Base-by-base conservation (phyloP, 2,888 invertebrate species). In the Gymnoscelis rufifasciata region DNA sequence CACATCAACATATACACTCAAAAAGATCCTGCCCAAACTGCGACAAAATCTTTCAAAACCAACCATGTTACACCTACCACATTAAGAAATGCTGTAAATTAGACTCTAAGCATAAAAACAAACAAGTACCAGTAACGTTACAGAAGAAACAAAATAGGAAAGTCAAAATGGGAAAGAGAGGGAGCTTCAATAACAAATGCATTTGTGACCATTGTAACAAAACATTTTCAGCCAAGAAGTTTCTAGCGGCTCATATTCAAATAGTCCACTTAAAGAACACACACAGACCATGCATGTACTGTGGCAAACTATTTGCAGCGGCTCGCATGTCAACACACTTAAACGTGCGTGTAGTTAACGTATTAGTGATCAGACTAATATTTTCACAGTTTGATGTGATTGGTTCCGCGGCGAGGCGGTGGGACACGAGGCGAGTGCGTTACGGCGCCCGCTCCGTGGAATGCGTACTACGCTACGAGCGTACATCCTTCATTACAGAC, bases 321-420 rank as follows among this genome's bases (percentile, higher is more conserved):
- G 86, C 83, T 0, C 80, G 78, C 37, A 86, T 87, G 86, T 62
- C 74, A 0, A 72, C 75, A 0, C 86, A 87, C 51, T 43, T 84
- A 41, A 42, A 47, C 47, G 52, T 56, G 58, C 56, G 56, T 54
- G 56, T 49, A 47, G 50, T 40, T 47, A 57, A 57, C 47, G 47
- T 51, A 51, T 54, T 47, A 49, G 49, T 62, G 71, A 74, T 68
- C 71, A 63, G 64, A 69, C 66, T 74, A 72, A 80, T 79, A 77
- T 75, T 76, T 79, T 83, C 83, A 83, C 82, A 82, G 77, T 74
- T 74, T 81, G 78, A 86, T 74, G 60, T 60, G 66, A 81, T 86
- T 80, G 61, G 74, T 53, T 65, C 76, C 78, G 80, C 78, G 64
- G 64, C 64, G 61, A 39, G 56, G 52, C 52, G 49, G 41, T 14